phyloP scores from a whole-genome alignment of 2,113 vertebrate species.

The Apteryx mantelli region DNA sequence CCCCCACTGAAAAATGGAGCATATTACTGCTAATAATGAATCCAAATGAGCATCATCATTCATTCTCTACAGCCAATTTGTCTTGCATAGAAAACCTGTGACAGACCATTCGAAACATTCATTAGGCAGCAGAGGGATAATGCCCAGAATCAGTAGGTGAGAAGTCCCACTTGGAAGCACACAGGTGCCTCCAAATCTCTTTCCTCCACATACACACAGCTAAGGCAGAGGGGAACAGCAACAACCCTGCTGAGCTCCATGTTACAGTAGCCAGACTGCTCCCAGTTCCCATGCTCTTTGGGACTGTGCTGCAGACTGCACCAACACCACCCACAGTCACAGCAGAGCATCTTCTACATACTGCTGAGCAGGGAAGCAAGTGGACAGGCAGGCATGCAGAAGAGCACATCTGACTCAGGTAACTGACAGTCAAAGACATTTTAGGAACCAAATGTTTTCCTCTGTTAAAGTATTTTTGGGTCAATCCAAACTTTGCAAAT shows the following conservation, averaged over 20 bases:
- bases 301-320: neutral
- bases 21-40: constrained; percentile 73
- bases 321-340: neutral
- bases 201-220: neutral
- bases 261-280: neutral
- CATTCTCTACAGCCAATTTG: constrained; percentile 63
- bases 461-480: neutral
- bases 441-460: neutral
- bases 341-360: neutral
- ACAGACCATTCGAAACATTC: constrained; percentile 36
- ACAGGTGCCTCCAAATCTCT: neutral
- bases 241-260: neutral
- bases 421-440: neutral
- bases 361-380: neutral
- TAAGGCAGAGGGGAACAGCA: neutral
- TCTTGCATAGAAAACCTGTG: constrained; percentile 63
- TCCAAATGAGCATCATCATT: constrained; percentile 74
- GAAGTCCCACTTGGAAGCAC: constrained; percentile 10
- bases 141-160: neutral
- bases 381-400: neutral
- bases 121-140: constrained; percentile 33
- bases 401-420: neutral
- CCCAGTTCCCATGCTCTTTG: neutral
- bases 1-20: constrained; percentile 72
- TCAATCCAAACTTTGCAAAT: neutral